Conservation (phyloP, 2,888 invertebrate species). For the Brachynemurus nebulosus region DNA sequence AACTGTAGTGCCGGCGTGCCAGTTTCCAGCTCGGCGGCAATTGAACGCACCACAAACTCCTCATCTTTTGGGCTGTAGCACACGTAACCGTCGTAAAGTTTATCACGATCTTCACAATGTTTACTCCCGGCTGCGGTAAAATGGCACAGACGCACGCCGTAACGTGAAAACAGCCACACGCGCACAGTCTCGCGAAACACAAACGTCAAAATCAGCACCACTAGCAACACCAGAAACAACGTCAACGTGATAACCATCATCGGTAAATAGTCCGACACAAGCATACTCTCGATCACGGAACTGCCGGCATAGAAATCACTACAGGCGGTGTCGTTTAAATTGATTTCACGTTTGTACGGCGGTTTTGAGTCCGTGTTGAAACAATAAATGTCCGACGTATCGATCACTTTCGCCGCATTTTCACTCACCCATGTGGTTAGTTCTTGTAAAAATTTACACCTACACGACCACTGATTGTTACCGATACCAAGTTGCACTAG, state of each 20-base stretch:
- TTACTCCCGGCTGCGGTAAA: constrained; percentile 48
- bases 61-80: constrained; percentile 88
- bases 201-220: constrained; percentile 63
- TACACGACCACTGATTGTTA: constrained; percentile 80
- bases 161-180: constrained; percentile 77
- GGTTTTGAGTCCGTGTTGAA: constrained; percentile 61
- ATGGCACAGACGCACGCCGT: constrained; percentile 68
- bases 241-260: constrained; percentile 69
- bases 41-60: constrained; percentile 71
- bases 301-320: constrained; percentile 76
- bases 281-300: constrained; percentile 68
- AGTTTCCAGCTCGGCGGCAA: constrained; percentile 74
- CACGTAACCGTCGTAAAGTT: constrained; percentile 84
- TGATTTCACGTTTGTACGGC: constrained; percentile 63
- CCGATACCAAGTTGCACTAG: constrained; percentile 65
- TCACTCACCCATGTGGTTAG: constrained; percentile 70
- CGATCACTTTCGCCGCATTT: constrained; percentile 65
- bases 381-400: constrained; percentile 67
- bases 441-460: constrained; percentile 77
- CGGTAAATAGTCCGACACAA: constrained; percentile 72
- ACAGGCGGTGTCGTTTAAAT: constrained; percentile 74
- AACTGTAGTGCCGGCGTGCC: constrained; percentile 66
- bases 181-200: constrained; percentile 75
- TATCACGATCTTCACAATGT: constrained; percentile 63
- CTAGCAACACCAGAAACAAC: constrained; percentile 60